Base-by-base conservation (phyloP, 2,113 vertebrate genomes). In the Macquaria ambigua region DNA sequence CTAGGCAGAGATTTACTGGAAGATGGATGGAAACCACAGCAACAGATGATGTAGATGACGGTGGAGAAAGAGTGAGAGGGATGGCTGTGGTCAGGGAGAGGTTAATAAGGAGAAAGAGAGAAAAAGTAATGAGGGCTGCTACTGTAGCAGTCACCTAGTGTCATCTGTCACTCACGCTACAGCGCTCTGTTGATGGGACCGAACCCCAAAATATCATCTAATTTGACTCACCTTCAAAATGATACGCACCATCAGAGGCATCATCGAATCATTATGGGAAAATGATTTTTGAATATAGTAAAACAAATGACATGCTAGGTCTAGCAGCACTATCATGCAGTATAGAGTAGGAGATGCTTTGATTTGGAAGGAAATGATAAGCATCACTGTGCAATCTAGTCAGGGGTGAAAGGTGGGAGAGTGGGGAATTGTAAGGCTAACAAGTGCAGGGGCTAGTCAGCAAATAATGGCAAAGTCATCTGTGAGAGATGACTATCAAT, bases 401-500 rank as follows among this genome's bases (percentile, higher is more conserved):
- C 58, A 55, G 67, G 81, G 82, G 68, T 89, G 81, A 74, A 85
- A 87, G 88, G 89, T 89, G 79, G 28, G 18, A 66, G 62, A 67
- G 82, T 46, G 43, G 79, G 67, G 73, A 77, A 84, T 90, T 56
- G 74, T 90, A 74, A 86, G 82, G 79, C 81, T 91, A 90, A 91
- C 87, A 85, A 87, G 87, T 72, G 78, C 90, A 88, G 77, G 28
- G 70, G 81, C 86, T 87, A 89, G 87, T 93, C 93, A 91, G 93
- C 88, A 85, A 82, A 93, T 93, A 93, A 92, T 93, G 88, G 88
- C 79, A 94, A 91, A 92, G 93, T 94, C 90, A 93, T 93, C 89
- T 90, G 92, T 93, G 90, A 93, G 93, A 93, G 91, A 95, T 93
- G 94, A 93, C 91, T 87, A 88, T 95, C 94, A 95, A 95, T 96